phyloP scores from a whole-genome alignment of 2,797 vertebrate species.

The Sebastolobus altivelis region DNA sequence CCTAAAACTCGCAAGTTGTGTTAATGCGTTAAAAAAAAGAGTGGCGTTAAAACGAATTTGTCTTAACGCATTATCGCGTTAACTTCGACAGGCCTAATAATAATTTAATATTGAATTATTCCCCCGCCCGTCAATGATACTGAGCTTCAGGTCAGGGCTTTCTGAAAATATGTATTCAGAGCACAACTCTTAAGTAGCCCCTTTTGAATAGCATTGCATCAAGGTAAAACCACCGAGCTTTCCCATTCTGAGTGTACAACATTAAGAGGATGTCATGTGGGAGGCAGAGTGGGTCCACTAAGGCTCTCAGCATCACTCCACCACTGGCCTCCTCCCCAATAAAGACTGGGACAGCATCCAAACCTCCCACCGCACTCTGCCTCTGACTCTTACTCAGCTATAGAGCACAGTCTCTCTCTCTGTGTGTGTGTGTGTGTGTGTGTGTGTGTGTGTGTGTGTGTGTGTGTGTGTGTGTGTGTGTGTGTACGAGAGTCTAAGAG shows the following conservation, averaged over 20 bases:
- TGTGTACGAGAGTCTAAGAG: constrained; percentile 28
- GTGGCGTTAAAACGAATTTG: too few species aligned
- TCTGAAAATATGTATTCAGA: constrained; percentile 1
- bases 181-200: neutral
- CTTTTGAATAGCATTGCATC: constrained; percentile 17
- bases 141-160: neutral
- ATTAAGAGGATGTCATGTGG: constrained; percentile 50
- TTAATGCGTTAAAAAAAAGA: too few species aligned
- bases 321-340: constrained; percentile 43
- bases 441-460: constrained; percentile 25
- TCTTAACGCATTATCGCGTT: too few species aligned
- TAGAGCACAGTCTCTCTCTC: neutral
- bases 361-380: constrained; percentile 47
- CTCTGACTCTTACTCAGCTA: constrained; percentile 37
- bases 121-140: neutral
- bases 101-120: neutral
- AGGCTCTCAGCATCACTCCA: constrained; percentile 52
- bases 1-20: too few species aligned
- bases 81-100: too few species aligned
- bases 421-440: neutral
- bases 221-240: constrained; percentile 8
- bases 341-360: constrained; percentile 61
- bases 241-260: neutral
- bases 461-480: constrained; percentile 17
- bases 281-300: constrained; percentile 43